phyloP scores from a whole-genome alignment of 2,113 vertebrate genomes.

The Percina caprodes region DNA sequence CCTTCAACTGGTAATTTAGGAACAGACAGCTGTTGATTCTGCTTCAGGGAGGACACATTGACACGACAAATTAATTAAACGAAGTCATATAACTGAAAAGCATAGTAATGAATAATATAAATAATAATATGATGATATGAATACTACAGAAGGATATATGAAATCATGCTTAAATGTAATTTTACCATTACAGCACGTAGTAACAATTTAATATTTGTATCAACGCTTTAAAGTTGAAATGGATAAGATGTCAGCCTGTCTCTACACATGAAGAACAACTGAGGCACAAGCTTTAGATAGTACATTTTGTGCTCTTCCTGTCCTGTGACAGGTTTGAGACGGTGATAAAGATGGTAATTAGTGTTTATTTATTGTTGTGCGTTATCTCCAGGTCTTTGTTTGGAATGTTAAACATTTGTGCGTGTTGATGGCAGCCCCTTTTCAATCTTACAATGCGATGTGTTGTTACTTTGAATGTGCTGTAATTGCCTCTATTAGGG shows the following conservation, averaged over 20 bases:
- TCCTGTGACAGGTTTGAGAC: not conserved
- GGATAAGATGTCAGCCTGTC: not conserved
- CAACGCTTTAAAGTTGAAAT: not conserved
- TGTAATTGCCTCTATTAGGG: conserved; percentile 60
- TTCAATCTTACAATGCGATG: conserved; percentile 26
- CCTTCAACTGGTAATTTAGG: too few species aligned
- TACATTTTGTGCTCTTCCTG: not conserved
- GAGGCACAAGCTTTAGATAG: not conserved
- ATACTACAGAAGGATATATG: too few species aligned
- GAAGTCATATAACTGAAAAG: too few species aligned
- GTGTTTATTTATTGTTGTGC: not conserved
- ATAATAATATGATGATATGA: too few species aligned
- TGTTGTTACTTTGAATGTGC: conserved; percentile 23
- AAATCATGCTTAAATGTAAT: too few species aligned
- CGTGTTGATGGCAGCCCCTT: not conserved
- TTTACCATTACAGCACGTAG: too few species aligned
- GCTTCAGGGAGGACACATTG: too few species aligned
- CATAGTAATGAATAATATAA: too few species aligned
- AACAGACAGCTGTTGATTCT: too few species aligned
- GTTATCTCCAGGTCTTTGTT: not conserved
- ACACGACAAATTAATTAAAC: too few species aligned
- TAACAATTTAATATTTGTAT: not conserved
- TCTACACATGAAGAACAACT: not conserved
- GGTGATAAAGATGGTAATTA: too few species aligned
- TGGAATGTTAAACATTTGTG: conserved; percentile 11